Conservation (phyloP, 2,797 vertebrate species). For the Carapus acus region DNA sequence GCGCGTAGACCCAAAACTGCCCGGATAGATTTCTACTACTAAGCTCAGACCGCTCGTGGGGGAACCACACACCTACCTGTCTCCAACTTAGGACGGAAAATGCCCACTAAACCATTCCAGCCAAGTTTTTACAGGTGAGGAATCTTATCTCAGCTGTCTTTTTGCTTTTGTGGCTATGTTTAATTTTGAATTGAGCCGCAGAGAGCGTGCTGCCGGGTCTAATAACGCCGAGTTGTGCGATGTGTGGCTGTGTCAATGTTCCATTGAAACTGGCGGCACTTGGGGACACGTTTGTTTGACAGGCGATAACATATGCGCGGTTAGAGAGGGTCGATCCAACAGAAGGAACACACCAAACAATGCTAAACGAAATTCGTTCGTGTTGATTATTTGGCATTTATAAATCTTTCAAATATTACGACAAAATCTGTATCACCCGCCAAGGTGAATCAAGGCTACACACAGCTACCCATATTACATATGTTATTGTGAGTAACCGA, state of each 20-base stretch:
- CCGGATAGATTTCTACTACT: slow-evolving; percentile 59
- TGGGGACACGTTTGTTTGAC: slow-evolving; percentile 52
- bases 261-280: slow-evolving; percentile 35
- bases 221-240: slow-evolving; percentile 36
- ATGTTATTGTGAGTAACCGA: no score
- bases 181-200: slow-evolving; percentile 11
- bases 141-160: not conserved
- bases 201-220: slow-evolving; percentile 19
- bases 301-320: slow-evolving; percentile 23
- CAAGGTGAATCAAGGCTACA: slow-evolving; percentile 14
- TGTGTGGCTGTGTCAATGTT: slow-evolving; percentile 49
- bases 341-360: no score
- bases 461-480: no score
- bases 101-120: slow-evolving; percentile 43
- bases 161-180: not conserved
- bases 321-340: slow-evolving; percentile 14
- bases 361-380: not conserved
- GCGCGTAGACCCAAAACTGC: slow-evolving; percentile 46
- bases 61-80: slow-evolving; percentile 7
- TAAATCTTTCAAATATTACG: not conserved
- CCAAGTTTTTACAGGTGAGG: slow-evolving; percentile 61
- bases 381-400: slow-evolving; percentile 8
- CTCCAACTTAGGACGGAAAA: slow-evolving; percentile 43
- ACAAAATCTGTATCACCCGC: not conserved
- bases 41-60: slow-evolving; percentile 45